Evolutionary conservation across 2,113 vertebrate species (phyloP), one percentile per base, ranked within the genome.

Genomic region (Nymphicus hollandicus): DNA sequence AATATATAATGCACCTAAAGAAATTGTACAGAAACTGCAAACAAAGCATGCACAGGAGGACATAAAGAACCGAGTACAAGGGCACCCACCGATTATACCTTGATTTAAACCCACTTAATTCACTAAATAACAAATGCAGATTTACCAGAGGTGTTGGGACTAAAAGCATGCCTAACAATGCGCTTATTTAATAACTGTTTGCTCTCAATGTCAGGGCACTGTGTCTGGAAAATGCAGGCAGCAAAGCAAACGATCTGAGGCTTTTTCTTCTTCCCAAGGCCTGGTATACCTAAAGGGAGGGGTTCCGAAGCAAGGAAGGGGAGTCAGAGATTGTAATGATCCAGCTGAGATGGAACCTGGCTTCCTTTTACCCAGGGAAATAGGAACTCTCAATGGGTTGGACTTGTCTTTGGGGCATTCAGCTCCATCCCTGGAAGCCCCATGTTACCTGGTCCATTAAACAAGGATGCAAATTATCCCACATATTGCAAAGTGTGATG

Each of bases 41-140:
- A 96, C 96, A 96, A 96, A 96, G 93, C 93, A 81, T 90, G 88
- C 88, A 93, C 85, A 25, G 93, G 81, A 91, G 81, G 90, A 84
- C 92, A 93, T 95, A 95, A 91, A 96, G 94, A 49, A 92, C 83
- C 0, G 7, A 86, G 80, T 76, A 92, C 96, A 96, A 96, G 95
- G 96, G 95, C 92, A 91, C 61, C 69, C 90, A 87, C 88, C 13
- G 61, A 96, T 96, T 96, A 94, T 73, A 95, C 92, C 92, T 92
- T 96, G 93, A 96, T 96, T 96, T 96, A 96, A 96, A 96, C 58
- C 86, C 92, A 82, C 95, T 93, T 97, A 96, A 95, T 96, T 96
- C 93, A 90, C 93, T 95, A 94, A 95, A 95, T 95, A 96, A 96
- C 90, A 94, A 93, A 96, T 95, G 92, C 92, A 95, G 93, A 96